These are phyloP conservation scores for Rhagoletis zephyria DNA, from an alignment of 1,140 invertebrate species.

Conservation along the genomic window DNA sequence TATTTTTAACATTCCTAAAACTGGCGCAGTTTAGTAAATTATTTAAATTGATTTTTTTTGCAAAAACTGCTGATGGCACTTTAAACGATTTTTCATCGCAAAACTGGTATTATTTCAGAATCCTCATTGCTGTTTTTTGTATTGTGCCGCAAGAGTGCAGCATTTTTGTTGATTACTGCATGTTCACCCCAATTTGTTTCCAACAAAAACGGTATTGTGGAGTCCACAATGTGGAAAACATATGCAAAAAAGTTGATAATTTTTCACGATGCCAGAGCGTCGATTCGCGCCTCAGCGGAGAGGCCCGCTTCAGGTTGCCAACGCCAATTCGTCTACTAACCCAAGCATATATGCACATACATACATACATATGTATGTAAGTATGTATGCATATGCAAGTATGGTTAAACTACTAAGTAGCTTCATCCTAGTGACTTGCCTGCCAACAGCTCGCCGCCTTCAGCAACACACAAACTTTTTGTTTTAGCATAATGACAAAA, in stretches of 20 bases:
- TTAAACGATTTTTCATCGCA: background rate
- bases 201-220: background rate
- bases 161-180: background rate
- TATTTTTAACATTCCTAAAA: too few species aligned
- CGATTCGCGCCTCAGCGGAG: background rate
- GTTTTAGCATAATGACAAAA: conserved; percentile 56
- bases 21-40: too few species aligned
- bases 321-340: background rate
- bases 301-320: background rate
- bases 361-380: background rate
- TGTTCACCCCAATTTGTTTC: background rate
- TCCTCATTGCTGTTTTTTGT: background rate
- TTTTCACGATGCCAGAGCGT: background rate
- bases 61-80: background rate
- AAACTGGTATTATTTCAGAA: background rate
- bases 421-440: background rate
- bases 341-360: background rate
- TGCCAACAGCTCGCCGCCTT: too few species aligned
- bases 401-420: background rate
- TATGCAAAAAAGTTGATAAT: background rate
- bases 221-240: background rate
- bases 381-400: background rate
- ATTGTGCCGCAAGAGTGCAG: background rate
- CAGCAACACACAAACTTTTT: conserved; percentile 2
- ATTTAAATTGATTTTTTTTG: background rate